These are phyloP conservation scores for Holothuria glaberrima DNA, from an alignment of 35 echinoderm and acorn worm species.

Conservation along the genomic window DNA sequence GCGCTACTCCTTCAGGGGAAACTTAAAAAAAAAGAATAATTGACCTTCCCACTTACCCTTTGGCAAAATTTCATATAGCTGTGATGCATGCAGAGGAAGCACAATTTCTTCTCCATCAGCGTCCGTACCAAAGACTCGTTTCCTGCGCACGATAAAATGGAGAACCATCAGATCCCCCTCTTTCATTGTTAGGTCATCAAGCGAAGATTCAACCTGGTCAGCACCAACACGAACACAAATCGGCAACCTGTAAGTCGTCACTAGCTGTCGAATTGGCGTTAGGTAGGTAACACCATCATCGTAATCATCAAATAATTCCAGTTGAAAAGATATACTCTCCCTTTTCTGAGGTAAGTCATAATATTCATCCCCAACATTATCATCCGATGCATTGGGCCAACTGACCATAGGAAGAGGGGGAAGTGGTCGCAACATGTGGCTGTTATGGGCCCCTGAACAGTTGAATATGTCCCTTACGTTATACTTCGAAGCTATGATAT, in stretches of 20 bases:
- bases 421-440: neutral
- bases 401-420: neutral
- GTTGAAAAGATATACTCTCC: neutral
- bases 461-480: too few relatives aligned
- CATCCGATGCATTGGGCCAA: neutral
- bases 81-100: slow-evolving; percentile 5
- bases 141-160: neutral
- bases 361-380: neutral
- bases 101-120: neutral
- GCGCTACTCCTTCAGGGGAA: too few relatives aligned
- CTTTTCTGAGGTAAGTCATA: neutral
- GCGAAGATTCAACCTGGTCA: neutral
- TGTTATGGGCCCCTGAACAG: too few relatives aligned
- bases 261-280: neutral
- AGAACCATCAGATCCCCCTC: slow-evolving; percentile 17
- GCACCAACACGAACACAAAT: neutral
- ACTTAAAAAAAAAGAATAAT: neutral
- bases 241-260: slow-evolving; percentile 2
- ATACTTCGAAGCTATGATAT: too few relatives aligned
- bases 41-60: neutral
- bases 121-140: neutral
- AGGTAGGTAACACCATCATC: neutral
- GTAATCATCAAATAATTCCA: neutral
- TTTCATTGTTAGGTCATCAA: neutral
- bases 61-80: slow-evolving; percentile 14